phyloP scores from a whole-genome alignment of 2,888 invertebrate species.

The Apamea monoglypha region DNA sequence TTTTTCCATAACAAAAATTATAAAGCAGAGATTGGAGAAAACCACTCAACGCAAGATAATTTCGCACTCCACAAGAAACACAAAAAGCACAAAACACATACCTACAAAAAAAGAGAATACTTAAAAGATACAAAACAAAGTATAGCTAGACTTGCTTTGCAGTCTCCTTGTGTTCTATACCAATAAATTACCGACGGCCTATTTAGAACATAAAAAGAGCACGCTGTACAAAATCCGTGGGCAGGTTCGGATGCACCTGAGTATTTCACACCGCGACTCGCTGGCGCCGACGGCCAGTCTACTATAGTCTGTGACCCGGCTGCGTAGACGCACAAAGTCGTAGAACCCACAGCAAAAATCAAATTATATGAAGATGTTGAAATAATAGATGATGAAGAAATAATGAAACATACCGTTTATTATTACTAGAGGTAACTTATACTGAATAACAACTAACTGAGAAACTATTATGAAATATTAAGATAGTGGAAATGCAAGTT shows the following conservation, averaged over 20 bases:
- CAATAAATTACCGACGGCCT: constrained; percentile 40
- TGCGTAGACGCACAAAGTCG: constrained; percentile 58
- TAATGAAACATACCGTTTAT: background rate
- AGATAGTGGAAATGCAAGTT: background rate
- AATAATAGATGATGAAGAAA: background rate
- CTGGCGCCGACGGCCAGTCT: constrained; percentile 90
- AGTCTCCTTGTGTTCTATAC: constrained; percentile 35
- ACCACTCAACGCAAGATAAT: background rate
- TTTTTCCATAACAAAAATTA: background rate
- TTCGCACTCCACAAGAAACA: constrained; percentile 8
- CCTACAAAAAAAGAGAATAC: background rate
- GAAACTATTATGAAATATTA: background rate
- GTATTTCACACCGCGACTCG: constrained; percentile 92
- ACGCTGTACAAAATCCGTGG: constrained; percentile 84
- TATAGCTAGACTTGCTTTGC: constrained; percentile 18
- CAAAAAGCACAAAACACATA: background rate
- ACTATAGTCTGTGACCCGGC: constrained; percentile 77
- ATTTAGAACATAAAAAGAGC: constrained; percentile 68
- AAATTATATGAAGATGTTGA: background rate
- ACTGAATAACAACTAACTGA: background rate
- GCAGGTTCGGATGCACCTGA: constrained; percentile 92
- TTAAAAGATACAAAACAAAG: constrained; percentile 9
- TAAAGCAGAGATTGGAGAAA: background rate
- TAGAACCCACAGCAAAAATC: constrained; percentile 62
- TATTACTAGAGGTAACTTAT: too few relatives aligned